Conservation (phyloP, 2,113 vertebrate genomes). For the Illadopsis cleaveri region DNA sequence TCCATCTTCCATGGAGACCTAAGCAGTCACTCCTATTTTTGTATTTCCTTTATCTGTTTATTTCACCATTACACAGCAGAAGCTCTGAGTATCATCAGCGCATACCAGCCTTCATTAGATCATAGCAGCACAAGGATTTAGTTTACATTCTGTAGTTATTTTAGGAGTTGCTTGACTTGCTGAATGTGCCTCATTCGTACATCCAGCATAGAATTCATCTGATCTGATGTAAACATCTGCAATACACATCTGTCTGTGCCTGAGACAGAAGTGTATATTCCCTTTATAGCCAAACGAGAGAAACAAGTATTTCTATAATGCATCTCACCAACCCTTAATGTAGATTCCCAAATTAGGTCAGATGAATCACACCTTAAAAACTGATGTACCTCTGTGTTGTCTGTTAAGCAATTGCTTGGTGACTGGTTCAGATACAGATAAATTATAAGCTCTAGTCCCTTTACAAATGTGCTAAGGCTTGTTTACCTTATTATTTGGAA, state of each 20-base stretch:
- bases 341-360: neutral
- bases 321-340: neutral
- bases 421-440: neutral
- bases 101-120: neutral
- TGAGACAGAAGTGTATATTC: neutral
- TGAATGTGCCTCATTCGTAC: neutral
- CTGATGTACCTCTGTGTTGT: neutral
- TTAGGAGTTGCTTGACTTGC: conserved; percentile 5
- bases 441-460: neutral
- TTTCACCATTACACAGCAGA: neutral
- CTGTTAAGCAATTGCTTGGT: neutral
- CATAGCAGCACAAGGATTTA: neutral
- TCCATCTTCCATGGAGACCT: neutral
- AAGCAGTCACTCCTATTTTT: neutral
- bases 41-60: neutral
- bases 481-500: neutral
- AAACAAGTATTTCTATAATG: neutral
- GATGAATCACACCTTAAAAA: neutral
- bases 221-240: neutral
- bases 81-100: neutral
- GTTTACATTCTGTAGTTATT: conserved; percentile 20
- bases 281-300: neutral
- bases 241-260: neutral
- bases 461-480: neutral
- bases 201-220: neutral